Conservation (phyloP, 2,888 invertebrate genomes). For the Leucophora obtusa region DNA sequence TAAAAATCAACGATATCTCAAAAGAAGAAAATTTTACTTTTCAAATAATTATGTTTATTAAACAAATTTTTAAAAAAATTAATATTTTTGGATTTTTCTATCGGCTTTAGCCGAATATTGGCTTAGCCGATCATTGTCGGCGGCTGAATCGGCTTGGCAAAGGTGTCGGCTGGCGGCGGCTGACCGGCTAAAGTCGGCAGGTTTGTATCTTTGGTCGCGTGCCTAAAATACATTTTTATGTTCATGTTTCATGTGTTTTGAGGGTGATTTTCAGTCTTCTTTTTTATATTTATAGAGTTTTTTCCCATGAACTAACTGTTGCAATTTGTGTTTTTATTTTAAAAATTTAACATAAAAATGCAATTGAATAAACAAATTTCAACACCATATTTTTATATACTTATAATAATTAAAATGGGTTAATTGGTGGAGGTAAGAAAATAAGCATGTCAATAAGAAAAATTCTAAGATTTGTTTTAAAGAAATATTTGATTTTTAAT, state of each 20-base stretch:
- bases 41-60: no score
- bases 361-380: background rate
- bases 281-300: background rate
- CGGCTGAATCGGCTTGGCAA: no score
- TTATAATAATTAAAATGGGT: background rate
- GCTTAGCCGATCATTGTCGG: no score
- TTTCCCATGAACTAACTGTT: conserved; percentile 31
- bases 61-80: no score
- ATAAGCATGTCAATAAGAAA: background rate
- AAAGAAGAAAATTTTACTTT: no score
- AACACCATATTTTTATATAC: background rate
- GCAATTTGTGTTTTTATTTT: conserved; percentile 25
- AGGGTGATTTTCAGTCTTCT: background rate
- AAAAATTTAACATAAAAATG: conserved; percentile 19
- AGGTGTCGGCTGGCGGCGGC: no score
- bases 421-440: background rate
- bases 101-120: no score
- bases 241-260: conserved; percentile 20
- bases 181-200: no score
- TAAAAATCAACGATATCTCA: no score
- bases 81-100: no score
- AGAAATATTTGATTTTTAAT: no score
- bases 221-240: conserved; percentile 49
- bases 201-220: no score
- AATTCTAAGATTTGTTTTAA: background rate